Base-by-base conservation (phyloP, 2,113 vertebrate species). In the Gallinago jamesoni region DNA sequence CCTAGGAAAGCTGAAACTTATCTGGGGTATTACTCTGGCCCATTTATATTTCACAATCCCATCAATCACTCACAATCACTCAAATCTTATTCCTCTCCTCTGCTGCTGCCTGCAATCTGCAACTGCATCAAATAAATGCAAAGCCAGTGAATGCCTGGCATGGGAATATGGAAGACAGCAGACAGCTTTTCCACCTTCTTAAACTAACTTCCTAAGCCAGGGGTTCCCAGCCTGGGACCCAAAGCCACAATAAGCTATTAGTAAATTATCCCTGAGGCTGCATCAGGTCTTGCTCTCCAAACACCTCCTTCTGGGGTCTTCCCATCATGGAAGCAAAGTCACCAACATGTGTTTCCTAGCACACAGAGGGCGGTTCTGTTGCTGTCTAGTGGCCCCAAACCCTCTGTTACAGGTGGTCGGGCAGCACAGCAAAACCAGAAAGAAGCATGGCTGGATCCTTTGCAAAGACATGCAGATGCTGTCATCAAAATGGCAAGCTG, bases 401-500 rank as follows among this genome's bases (percentile, higher is more conserved):
- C 11, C 64, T 78, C 72, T 53, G 53, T 56, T 55, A 24, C 28
- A 63, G 20, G 63, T 62, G 15, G 31, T 6, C 1, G 1, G 59
- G 22, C 20, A 80, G n/a, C 10, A 12, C 72, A 80, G 47, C 18
- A 70, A 81, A 63, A 31, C 22, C 93, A 91, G 68, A 62, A 57
- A 63, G 48, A 66, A 84, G 37, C 2, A 1, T 22, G 75, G 45
- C 35, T 75, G 56, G 52, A 84, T 91, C 52, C 69, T 91, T 48
- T 52, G 87, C 87, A 73, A 74, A 82, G 66, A 76, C 41, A 52
- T 1, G 4, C 9, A 31, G 66, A 84, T 47, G 35, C 19, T 41
- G 56, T 62, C 81, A 93, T 76, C 52, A 52, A 84, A 92, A 84
- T 53, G n/a, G 73, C 69, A 91, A 89, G n/a, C 66, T 94, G 87